A percentile compares a stretch with the other conserved stretches of the same genome.
phyloP scores from a whole-genome alignment of 1,140 invertebrate species.

The Ganaspis sp. region DNA sequence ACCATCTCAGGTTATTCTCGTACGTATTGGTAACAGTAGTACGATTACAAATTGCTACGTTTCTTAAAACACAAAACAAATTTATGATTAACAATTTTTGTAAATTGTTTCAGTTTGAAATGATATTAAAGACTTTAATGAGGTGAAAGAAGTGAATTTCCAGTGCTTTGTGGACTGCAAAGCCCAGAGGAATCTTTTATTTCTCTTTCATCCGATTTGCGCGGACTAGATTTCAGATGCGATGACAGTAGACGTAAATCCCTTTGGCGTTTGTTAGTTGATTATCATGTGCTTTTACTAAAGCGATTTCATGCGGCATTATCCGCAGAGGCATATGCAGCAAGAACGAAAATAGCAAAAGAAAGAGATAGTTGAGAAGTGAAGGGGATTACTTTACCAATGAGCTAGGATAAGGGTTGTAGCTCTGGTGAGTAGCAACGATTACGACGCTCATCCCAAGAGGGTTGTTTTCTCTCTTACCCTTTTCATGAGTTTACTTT shows the following conservation, averaged over 20 bases:
- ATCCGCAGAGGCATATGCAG: background rate
- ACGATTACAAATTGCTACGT: too few species aligned
- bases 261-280: conserved; percentile 4
- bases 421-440: conserved; percentile 38
- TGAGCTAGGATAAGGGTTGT: conserved; percentile 30
- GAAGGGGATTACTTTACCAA: conserved; percentile 23
- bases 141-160: background rate
- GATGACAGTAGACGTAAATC: conserved; percentile 22
- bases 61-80: too few species aligned
- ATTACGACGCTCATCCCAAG: conserved; percentile 28
- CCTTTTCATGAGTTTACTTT: background rate
- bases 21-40: background rate
- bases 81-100: too few species aligned
- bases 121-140: too few species aligned
- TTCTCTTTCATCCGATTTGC: background rate
- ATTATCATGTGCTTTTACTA: conserved; percentile 28
- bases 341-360: background rate
- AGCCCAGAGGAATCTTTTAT: background rate
- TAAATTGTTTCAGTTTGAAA: too few species aligned
- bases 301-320: conserved; percentile 17
- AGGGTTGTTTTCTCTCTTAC: background rate
- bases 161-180: background rate
- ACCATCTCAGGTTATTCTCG: background rate
- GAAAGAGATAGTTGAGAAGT: conserved; percentile 6
- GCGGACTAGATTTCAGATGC: background rate